These are phyloP conservation scores for Gouania willdenowi DNA, from an alignment of 2,797 vertebrate genomes.

Conservation along the genomic window DNA sequence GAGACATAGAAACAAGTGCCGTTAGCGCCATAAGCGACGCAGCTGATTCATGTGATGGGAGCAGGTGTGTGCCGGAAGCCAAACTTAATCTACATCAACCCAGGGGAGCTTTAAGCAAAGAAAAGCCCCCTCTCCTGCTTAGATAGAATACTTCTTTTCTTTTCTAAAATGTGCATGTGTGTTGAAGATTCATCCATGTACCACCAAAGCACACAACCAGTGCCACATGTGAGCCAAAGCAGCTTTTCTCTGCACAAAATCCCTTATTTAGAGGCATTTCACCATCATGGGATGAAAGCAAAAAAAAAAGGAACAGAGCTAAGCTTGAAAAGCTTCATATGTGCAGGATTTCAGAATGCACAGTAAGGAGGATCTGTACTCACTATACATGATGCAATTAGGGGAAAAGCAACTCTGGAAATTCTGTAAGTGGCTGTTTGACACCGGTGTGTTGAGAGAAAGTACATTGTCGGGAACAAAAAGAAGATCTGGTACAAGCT, in stretches of 20 bases:
- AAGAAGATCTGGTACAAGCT: conserved; percentile 3
- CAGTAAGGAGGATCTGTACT: too few relatives aligned
- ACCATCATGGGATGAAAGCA: not conserved
- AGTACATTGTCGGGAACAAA: conserved; percentile 36
- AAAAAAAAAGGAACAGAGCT: not conserved
- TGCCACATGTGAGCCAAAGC: not conserved
- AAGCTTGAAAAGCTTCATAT: not conserved
- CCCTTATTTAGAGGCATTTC: conserved; percentile 5
- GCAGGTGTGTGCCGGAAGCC: conserved; percentile 53
- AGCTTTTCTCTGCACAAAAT: not conserved
- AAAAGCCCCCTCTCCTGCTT: conserved; percentile 18
- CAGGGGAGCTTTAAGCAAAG: conserved; percentile 35
- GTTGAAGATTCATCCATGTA: not conserved
- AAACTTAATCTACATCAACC: conserved; percentile 55
- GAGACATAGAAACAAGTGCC: conserved; percentile 32
- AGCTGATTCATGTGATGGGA: conserved; percentile 35
- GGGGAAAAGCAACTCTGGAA: too few relatives aligned
- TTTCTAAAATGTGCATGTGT: not conserved
- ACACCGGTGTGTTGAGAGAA: conserved; percentile 17
- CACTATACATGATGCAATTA: too few relatives aligned
- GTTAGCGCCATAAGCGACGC: conserved; percentile 56
- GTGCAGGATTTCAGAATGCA: not conserved
- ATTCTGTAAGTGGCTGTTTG: conserved; percentile 18
- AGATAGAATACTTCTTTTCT: conserved; percentile 15
- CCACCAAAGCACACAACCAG: not conserved